Percentiles rank a stretch among this genome's conserved stretches.
Evolutionary conservation across 2,888 invertebrate species (phyloP).

Genomic region (Papilio elwesi): DNA sequence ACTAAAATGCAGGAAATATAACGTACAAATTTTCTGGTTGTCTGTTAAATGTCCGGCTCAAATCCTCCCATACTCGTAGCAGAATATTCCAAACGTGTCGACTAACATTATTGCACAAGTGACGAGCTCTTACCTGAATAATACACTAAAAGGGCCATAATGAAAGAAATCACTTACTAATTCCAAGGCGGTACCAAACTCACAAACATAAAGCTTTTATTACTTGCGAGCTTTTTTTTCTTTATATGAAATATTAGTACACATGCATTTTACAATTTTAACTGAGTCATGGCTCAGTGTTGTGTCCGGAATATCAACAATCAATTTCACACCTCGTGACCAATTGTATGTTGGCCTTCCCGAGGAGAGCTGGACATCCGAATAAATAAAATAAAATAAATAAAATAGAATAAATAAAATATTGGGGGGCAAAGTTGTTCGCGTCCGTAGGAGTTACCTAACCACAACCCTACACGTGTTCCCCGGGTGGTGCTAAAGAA

Average conservation of each 20-base stretch:
- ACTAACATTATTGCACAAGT: slow-evolving; percentile 20
- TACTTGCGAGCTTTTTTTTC: neutral
- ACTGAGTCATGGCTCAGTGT: slow-evolving; percentile 18
- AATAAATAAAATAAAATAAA: rapidly evolving
- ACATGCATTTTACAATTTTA: slow-evolving; percentile 22
- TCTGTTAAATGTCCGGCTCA: slow-evolving; percentile 2
- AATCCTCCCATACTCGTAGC: neutral
- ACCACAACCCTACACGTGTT: no score
- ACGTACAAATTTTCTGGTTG: neutral
- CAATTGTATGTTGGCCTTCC: slow-evolving; percentile 57
- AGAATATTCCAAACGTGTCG: slow-evolving; percentile 16
- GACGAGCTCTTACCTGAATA: neutral
- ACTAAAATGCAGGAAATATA: neutral
- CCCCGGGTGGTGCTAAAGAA: no score
- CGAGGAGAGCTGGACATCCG: slow-evolving; percentile 76
- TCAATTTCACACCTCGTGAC: no score
- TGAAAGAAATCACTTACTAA: slow-evolving; percentile 14
- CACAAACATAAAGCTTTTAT: slow-evolving; percentile 14
- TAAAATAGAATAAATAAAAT: no score
- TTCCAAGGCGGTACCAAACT: slow-evolving; percentile 2
- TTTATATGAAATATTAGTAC: neutral
- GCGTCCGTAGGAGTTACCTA: no score
- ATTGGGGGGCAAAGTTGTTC: no score
- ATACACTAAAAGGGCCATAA: slow-evolving; percentile 6
- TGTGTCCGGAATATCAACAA: no score